Conservation (phyloP, 2,888 invertebrate genomes). For the Phalera bucephala region DNA sequence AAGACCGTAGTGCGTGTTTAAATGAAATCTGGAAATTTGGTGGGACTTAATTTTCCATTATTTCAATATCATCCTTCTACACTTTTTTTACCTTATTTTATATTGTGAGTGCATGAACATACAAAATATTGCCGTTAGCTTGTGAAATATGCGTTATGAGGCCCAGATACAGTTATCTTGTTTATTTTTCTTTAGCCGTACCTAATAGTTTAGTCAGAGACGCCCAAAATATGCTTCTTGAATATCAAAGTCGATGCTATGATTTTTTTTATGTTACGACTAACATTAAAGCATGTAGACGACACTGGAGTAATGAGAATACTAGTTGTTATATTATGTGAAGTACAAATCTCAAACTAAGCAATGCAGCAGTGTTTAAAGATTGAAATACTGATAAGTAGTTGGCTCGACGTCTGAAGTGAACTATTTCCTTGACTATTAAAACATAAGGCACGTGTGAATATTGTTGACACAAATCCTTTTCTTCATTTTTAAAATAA, state of each 20-base stretch:
- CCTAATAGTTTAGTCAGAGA: not conserved
- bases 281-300: not conserved
- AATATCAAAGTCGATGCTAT: slow-evolving; percentile 4
- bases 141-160: slow-evolving; percentile 15
- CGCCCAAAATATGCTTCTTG: slow-evolving; percentile 1
- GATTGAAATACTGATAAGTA: not conserved
- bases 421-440: not conserved
- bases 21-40: not conserved
- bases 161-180: slow-evolving; percentile 17
- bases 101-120: not conserved
- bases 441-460: not conserved
- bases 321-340: too few relatives aligned
- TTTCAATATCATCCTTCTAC: not conserved
- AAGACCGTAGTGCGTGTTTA: not conserved
- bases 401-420: not conserved
- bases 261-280: not conserved
- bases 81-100: not conserved
- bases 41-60: not conserved
- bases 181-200: slow-evolving; percentile 13
- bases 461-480: too few relatives aligned
- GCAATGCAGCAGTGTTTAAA: too few relatives aligned
- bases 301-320: too few relatives aligned
- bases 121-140: slow-evolving; percentile 19
- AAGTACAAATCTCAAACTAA: too few relatives aligned
- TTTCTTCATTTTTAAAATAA: too few relatives aligned